Evolutionary conservation across 64 coral and sea anemone species (phyloP), one percentile per base, ranked within the genome.

Genomic region (Stichodactyla helianthus): DNA sequence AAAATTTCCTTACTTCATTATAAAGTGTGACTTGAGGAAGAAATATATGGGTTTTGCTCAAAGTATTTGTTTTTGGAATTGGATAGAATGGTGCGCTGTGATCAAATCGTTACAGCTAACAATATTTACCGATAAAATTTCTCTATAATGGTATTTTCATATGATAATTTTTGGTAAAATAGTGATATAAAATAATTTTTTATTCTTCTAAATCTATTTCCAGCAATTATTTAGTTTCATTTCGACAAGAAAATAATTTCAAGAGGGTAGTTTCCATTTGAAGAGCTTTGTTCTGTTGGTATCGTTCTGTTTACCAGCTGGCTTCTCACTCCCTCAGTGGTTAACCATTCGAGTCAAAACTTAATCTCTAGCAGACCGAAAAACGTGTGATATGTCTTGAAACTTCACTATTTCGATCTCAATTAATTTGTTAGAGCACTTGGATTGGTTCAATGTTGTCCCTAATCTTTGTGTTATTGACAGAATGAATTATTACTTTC

Each of bases 261-360:
- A 31, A 74, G 68, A 74, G 68, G 25, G 68, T 28, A 12, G 28
- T 26, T 55, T 50, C 44, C 13, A 31, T 27, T 8, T 86, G 15
- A 25, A 83, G 20, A 83, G 22, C 44, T 60, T 11, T 54, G 0
- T 60, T 28, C 1, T 54, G 18, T 22, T n/a, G n/a, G n/a, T n/a
- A n/a, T n/a, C n/a, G n/a, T n/a, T n/a, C n/a, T n/a, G n/a, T 74
- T 31, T 31, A 23, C 68, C 68, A 54, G 19, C 80, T 82, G 51
- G 18, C 44, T 51, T 52, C 50, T 77, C 70, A 13, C 9, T 52
- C 18, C 16, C 68, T 54, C 52, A 78, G 60, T 77, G 63, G 51
- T 77, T 87, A 57, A 60, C 20, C 71, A 82, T 82, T 20, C 80
- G 22, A 82, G 51, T 54, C 51, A 54, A 82, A 82, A 82, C 51